These are phyloP conservation scores for Adelosebastes latens DNA, from an alignment of 2,797 vertebrate genomes.

Conservation along the genomic window DNA sequence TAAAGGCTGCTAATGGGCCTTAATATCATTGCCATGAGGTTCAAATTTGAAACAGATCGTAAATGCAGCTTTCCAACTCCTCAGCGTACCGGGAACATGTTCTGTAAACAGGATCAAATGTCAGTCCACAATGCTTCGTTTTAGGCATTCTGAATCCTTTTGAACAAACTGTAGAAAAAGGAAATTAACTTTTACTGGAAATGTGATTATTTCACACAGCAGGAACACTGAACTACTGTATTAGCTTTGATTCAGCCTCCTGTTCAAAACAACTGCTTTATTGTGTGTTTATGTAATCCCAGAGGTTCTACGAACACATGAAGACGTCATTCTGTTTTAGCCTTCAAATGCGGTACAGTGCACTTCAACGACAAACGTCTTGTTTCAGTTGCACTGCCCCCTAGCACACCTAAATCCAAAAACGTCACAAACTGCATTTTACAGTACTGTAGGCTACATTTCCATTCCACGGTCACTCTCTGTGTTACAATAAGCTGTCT, in stretches of 20 bases:
- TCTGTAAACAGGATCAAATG: conserved; percentile 34
- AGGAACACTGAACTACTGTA: neutral
- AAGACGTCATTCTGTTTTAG: neutral
- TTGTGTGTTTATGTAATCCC: neutral
- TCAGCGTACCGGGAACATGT: conserved; percentile 22
- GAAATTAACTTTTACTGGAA: neutral
- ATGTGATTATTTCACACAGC: neutral
- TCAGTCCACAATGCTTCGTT: neutral
- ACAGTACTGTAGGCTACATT: neutral
- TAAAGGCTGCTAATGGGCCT: conserved; percentile 77
- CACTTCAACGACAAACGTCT: neutral
- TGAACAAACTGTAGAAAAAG: neutral
- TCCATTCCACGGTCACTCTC: neutral
- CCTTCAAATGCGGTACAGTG: neutral
- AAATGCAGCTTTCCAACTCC: conserved; percentile 27
- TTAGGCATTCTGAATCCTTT: neutral
- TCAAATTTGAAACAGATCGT: conserved; percentile 47
- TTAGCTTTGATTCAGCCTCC: conserved; percentile 2
- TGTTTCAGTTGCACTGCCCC: neutral
- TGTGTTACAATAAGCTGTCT: neutral
- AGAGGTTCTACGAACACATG: neutral
- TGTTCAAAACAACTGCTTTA: neutral
- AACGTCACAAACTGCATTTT: neutral
- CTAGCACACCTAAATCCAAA: neutral
- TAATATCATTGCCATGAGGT: conserved; percentile 60